Conservation (phyloP, 2,113 vertebrate genomes). For the Panthera tigris region DNA sequence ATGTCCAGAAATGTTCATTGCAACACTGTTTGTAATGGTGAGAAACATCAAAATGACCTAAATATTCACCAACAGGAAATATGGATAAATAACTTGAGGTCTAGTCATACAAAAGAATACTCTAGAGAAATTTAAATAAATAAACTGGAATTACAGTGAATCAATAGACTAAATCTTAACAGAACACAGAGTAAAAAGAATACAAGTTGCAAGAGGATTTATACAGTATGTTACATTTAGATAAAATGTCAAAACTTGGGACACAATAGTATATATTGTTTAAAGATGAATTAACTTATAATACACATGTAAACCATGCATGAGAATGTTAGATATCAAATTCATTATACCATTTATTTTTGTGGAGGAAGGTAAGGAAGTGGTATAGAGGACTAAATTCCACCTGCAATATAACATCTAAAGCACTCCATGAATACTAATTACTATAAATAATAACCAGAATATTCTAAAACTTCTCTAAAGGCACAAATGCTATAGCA, state of each 20-base stretch:
- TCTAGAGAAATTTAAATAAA: background rate
- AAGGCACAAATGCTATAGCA: background rate
- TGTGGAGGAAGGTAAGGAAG: background rate
- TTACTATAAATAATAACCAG: background rate
- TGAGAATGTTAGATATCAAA: background rate
- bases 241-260: background rate
- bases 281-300: background rate
- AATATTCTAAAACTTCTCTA: background rate
- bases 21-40: background rate
- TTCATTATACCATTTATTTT: background rate
- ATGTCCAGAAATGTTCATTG: background rate
- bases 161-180: background rate
- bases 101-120: background rate
- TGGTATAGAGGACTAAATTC: background rate
- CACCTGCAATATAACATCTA: background rate
- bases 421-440: background rate
- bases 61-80: background rate
- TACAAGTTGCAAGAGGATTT: background rate
- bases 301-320: background rate
- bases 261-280: background rate
- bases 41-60: background rate
- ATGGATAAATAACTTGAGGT: conserved; percentile 3
- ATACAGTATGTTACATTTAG: background rate
- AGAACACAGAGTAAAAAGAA: background rate
- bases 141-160: background rate